Base-by-base conservation (phyloP, 2,113 vertebrate genomes). In the Crotalus helleri region DNA sequence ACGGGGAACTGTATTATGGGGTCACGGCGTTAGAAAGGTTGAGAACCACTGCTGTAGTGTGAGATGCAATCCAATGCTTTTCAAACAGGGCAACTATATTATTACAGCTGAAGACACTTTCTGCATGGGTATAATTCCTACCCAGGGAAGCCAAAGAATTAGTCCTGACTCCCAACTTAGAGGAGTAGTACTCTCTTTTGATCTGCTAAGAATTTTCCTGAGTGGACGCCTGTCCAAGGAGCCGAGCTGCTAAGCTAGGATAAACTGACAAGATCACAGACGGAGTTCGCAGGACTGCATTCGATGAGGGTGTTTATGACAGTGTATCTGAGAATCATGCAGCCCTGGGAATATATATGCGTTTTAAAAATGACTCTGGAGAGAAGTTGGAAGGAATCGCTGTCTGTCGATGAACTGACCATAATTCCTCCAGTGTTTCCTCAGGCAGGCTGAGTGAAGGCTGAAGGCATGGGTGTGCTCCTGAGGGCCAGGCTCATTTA, bases 401-500 rank as follows among this genome's bases (percentile, higher is more conserved):
- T 92, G 91, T 90, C 91, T 87, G 91, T 92, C 69, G 88, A 94
- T 90, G 93, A 92, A 90, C 74, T 90, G 91, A 94, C 74, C 21
- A 19, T 86, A 92, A 92, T 92, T 94, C 88, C 74, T 94, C 49
- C 19, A 90, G 88, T 58, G 5, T 90, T 94, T 86, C 55, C 57
- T 26, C 87, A 10, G 55, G 53, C 88, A 64, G 29, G 2, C n/a
- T 11, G 33, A 64, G 17, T 87, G 88, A 90, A 85, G 57, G 49
- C n/a, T 64, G 49, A 13, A 49, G 88, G 85, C 46, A 19, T 23
- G 12, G 12, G 87, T 26, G 33, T 24, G 8, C 51, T 49, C 24
- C 74, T 44, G 88, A 53, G 87, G 74, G 33, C 88, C 89, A 33
- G 85, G 86, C 92, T 92, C 91, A 64, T 64, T 87, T 54, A 86